Evolutionary conservation across 1,140 invertebrate genomes (phyloP).

Genomic region (Frieseomelitta varia): DNA sequence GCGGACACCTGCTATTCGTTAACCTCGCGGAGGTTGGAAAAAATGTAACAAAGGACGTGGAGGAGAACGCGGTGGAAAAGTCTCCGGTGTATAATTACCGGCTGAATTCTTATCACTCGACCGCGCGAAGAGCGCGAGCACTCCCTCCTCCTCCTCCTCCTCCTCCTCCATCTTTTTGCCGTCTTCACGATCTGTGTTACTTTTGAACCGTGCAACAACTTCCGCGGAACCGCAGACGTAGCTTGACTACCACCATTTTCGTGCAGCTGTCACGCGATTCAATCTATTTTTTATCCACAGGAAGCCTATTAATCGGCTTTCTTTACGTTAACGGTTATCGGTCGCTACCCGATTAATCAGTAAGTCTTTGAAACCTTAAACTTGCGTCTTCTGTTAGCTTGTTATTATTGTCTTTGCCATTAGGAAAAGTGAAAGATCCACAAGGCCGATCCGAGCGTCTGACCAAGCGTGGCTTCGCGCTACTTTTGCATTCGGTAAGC

Average conservation of each 20-base stretch:
- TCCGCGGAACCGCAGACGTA: too few species aligned
- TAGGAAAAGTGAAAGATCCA: too few species aligned
- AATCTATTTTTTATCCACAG: too few species aligned
- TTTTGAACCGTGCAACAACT: background rate
- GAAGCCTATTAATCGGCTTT: too few species aligned
- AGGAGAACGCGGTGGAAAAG: conserved; percentile 61
- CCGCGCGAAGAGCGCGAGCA: conserved; percentile 39
- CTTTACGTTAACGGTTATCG: too few species aligned
- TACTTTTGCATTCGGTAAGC: background rate
- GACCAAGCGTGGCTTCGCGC: background rate
- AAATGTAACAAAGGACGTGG: conserved; percentile 61
- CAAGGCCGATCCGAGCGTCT: background rate
- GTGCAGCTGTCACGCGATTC: background rate
- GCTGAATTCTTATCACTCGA: conserved; percentile 70
- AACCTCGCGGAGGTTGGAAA: conserved; percentile 56
- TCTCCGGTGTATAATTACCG: conserved; percentile 72
- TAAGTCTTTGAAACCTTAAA: too few species aligned
- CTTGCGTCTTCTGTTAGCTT: too few species aligned
- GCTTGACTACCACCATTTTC: conserved; percentile 30
- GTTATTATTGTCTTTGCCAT: background rate
- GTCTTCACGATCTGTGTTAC: conserved; percentile 18
- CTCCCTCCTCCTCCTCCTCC: too few species aligned
- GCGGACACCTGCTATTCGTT: conserved; percentile 62
- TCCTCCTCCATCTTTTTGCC: background rate
- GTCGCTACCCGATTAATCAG: too few species aligned